Evolutionary conservation across 2,797 vertebrate genomes (phyloP).

Genomic region (Esox masquinongy): DNA sequence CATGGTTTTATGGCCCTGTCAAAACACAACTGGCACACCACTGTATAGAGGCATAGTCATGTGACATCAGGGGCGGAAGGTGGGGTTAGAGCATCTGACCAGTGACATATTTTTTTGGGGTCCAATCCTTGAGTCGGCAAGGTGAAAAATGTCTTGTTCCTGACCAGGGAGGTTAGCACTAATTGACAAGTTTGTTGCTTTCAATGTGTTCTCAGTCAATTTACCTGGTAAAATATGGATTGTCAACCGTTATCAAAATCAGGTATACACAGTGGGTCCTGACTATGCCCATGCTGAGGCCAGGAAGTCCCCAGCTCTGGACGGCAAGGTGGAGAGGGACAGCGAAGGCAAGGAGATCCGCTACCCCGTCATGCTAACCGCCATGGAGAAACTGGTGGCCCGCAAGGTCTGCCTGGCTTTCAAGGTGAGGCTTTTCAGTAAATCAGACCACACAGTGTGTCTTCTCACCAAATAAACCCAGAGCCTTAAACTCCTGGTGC

Average conservation of each 20-base stretch:
- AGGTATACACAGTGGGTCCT: conserved; percentile 95
- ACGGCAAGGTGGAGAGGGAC: conserved; percentile 95
- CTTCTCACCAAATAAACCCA: neutral
- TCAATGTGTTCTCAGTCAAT: too few species aligned
- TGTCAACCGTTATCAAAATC: neutral
- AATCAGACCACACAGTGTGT: neutral
- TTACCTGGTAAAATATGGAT: too few species aligned
- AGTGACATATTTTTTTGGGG: too few species aligned
- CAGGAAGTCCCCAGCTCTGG: conserved; percentile 93
- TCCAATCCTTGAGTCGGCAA: too few species aligned
- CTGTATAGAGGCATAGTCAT: too few species aligned
- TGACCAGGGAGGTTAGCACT: too few species aligned
- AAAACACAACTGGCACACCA: too few species aligned
- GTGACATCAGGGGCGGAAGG: too few species aligned
- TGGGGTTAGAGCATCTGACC: too few species aligned
- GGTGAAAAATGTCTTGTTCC: too few species aligned
- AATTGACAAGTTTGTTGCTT: too few species aligned
- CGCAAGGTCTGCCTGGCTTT: conserved; percentile 96
- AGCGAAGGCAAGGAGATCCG: conserved; percentile 97
- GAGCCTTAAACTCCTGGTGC: neutral
- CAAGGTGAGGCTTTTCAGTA: conserved; percentile 73
- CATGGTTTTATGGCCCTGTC: too few species aligned
- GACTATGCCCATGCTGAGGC: conserved; percentile 97
- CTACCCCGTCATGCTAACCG: conserved; percentile 95
- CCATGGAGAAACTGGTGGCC: conserved; percentile 96